Conservation (phyloP, 2,797 vertebrate genomes). For the Phalanger gymnotis region DNA sequence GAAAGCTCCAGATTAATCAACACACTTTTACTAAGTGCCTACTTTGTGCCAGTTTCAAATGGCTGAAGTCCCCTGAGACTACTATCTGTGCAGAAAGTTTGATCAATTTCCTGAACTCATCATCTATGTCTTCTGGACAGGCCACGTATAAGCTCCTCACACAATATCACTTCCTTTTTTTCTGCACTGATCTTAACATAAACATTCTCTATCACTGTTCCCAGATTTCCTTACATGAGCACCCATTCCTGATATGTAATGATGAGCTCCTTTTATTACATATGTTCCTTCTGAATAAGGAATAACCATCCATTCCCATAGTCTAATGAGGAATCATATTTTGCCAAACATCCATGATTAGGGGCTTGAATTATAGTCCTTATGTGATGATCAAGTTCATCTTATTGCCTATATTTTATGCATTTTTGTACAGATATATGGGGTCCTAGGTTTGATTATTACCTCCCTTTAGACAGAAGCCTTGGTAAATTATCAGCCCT, state of each 20-base stretch:
- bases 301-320: background rate
- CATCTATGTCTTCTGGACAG: background rate
- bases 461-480: background rate
- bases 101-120: background rate
- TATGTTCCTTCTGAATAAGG: background rate
- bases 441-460: too few relatives aligned
- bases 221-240: background rate
- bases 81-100: background rate
- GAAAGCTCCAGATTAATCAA: background rate
- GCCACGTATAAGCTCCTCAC: background rate
- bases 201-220: background rate
- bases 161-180: background rate
- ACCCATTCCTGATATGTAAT: background rate
- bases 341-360: background rate
- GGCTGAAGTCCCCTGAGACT: background rate
- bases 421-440: background rate
- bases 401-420: background rate
- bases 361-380: background rate
- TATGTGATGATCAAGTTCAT: background rate
- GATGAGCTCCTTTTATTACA: background rate
- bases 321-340: background rate
- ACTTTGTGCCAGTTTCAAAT: background rate
- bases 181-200: background rate
- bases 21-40: background rate
- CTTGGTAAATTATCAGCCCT: background rate